phyloP scores from a whole-genome alignment of 1,140 invertebrate genomes.

The Halotydeus destructor region DNA sequence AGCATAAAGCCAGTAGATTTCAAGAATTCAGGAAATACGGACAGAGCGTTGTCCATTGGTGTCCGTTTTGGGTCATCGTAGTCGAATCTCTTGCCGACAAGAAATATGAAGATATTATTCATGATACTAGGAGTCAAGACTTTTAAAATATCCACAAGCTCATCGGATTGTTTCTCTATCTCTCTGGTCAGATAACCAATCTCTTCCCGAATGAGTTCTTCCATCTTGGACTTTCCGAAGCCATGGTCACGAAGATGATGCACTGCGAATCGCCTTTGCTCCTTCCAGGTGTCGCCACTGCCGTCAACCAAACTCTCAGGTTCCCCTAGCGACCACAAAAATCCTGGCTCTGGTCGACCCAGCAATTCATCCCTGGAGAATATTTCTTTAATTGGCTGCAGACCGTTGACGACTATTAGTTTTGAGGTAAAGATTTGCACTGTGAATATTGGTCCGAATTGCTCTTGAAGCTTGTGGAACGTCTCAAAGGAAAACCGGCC shows the following conservation, averaged over 20 bases:
- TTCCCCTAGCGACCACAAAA: neutral
- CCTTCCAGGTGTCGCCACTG: conserved; percentile 40
- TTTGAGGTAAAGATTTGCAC: conserved; percentile 12
- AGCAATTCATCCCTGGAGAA: conserved; percentile 12
- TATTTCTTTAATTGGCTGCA: conserved; percentile 13
- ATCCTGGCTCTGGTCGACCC: conserved; percentile 2
- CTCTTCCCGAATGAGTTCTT: conserved; percentile 18
- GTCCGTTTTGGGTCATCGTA: conserved; percentile 8
- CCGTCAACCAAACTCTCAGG: conserved; percentile 1
- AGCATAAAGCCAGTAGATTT: neutral
- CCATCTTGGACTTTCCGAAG: conserved; percentile 37
- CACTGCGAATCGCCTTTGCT: conserved; percentile 55
- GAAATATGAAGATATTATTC: conserved; percentile 7
- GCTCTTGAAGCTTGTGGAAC: conserved; percentile 7
- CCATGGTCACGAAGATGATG: conserved; percentile 45
- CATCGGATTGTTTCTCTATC: neutral
- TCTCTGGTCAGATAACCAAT: conserved; percentile 8
- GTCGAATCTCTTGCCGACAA: conserved; percentile 11
- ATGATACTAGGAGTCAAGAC: conserved; percentile 13
- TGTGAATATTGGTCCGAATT: conserved; percentile 13
- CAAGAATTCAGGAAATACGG: neutral
- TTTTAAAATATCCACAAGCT: conserved; percentile 10
- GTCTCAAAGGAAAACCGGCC: conserved; percentile 6
- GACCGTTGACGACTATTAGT: conserved; percentile 15
- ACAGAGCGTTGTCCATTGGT: conserved; percentile 4